These are phyloP conservation scores for Agonopterix heracliana DNA, from an alignment of 2,888 invertebrate species.

Conservation along the genomic window DNA sequence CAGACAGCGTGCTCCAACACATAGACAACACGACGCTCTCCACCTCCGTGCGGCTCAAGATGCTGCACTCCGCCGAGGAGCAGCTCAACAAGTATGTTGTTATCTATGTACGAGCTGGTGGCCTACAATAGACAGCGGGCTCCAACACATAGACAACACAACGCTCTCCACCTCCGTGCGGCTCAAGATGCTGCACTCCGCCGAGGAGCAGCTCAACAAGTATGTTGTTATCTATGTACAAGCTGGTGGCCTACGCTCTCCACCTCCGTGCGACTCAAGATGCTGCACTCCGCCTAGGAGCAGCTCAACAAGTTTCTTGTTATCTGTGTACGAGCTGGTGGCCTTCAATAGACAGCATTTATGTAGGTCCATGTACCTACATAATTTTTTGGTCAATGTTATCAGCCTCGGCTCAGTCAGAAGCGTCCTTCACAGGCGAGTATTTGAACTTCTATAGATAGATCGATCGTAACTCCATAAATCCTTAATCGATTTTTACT, in stretches of 20 bases:
- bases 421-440: too few relatives aligned
- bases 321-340: background rate
- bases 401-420: too few relatives aligned
- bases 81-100: conserved; percentile 76
- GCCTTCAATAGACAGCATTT: conserved; percentile 69
- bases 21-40: conserved; percentile 80
- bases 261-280: conserved; percentile 71
- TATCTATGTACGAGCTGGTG: background rate
- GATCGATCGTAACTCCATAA: too few relatives aligned
- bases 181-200: conserved; percentile 76
- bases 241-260: conserved; percentile 34
- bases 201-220: conserved; percentile 81
- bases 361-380: too few relatives aligned
- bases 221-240: conserved; percentile 13
- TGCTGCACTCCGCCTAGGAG: conserved; percentile 79
- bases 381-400: too few relatives aligned
- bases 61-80: conserved; percentile 79
- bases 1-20: conserved; percentile 81
- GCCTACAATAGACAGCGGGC: conserved; percentile 72
- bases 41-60: conserved; percentile 71
- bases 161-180: conserved; percentile 74
- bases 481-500: too few relatives aligned
- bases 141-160: conserved; percentile 82
- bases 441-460: too few relatives aligned
- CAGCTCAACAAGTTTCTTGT: conserved; percentile 76